A percentile compares a stretch with the other conserved stretches of the same genome.
These are phyloP conservation scores for Hylomyscus alleni DNA, from an alignment of 2,797 vertebrate species.

Conservation along the genomic window DNA sequence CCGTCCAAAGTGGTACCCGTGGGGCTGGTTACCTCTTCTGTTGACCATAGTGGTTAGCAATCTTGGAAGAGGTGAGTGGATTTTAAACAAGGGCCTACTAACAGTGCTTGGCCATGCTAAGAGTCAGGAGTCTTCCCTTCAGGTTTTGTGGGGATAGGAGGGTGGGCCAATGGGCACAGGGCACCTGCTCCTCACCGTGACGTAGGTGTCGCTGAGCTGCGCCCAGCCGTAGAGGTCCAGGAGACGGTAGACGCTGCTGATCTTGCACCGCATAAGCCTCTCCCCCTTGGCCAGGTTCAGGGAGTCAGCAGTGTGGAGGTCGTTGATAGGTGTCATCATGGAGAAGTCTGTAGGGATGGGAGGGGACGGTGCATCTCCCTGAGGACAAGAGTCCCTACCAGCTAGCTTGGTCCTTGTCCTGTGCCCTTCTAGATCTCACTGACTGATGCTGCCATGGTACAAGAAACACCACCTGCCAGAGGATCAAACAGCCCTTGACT, in stretches of 20 bases:
- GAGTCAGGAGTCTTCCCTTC: background rate
- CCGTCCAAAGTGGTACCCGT: background rate
- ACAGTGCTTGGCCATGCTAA: background rate
- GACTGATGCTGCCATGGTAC: background rate
- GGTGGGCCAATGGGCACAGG: background rate
- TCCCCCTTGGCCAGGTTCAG: slow-evolving; percentile 95
- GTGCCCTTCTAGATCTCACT: background rate
- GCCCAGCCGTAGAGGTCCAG: slow-evolving; percentile 97
- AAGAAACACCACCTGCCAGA: background rate
- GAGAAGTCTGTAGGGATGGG: slow-evolving; percentile 90
- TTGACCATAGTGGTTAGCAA: background rate
- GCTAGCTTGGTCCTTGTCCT: background rate
- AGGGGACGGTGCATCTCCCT: background rate
- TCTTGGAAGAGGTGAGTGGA: background rate
- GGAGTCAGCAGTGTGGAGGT: slow-evolving; percentile 93
- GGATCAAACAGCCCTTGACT: background rate
- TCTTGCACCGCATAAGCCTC: slow-evolving; percentile 96
- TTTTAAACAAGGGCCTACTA: background rate
- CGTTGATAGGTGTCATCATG: slow-evolving; percentile 95
- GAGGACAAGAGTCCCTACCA: background rate
- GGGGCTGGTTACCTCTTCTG: background rate
- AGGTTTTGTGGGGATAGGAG: background rate
- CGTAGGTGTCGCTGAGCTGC: slow-evolving; percentile 92
- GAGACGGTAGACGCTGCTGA: slow-evolving; percentile 95
- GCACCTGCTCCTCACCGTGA: slow-evolving; percentile 91